These are phyloP conservation scores for Umimayanthus kanabou DNA, from an alignment of 92 coral and sea anemone genomes.

Conservation along the genomic window DNA sequence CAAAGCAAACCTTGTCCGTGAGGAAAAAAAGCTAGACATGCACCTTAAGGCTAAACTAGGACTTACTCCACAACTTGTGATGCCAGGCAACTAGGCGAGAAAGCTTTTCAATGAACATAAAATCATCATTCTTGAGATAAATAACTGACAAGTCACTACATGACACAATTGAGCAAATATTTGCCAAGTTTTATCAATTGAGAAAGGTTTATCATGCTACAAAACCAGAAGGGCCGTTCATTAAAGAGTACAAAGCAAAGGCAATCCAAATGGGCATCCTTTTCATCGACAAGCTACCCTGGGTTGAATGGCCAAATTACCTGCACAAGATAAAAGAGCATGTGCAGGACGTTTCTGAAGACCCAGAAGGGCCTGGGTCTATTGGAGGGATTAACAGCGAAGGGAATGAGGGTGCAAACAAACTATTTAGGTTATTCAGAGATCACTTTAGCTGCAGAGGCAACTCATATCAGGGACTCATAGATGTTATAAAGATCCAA, in stretches of 20 bases:
- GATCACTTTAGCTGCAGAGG: slow-evolving; percentile 15
- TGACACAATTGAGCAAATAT: neutral
- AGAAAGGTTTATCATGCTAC: slow-evolving; percentile 11
- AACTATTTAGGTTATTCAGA: slow-evolving; percentile 1
- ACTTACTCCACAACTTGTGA: slow-evolving; percentile 21
- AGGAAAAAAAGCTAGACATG: slow-evolving; percentile 15
- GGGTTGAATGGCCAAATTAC: no score
- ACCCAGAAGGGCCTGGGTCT: neutral
- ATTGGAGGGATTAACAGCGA: slow-evolving; percentile 3
- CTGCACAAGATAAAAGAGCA: no score
- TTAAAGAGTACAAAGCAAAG: no score
- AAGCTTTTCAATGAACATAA: neutral
- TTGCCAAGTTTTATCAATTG: neutral
- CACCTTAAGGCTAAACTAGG: slow-evolving; percentile 32
- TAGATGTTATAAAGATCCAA: slow-evolving; percentile 27
- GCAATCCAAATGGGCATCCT: no score
- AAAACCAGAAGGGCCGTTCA: slow-evolving; percentile 6
- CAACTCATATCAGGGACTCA: neutral
- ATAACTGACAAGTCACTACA: slow-evolving; percentile 20
- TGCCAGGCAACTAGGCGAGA: slow-evolving; percentile 26
- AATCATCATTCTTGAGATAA: neutral
- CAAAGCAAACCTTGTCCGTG: slow-evolving; percentile 4
- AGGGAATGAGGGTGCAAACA: slow-evolving; percentile 30
- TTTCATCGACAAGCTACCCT: no score
- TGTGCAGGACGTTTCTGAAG: no score